These are phyloP conservation scores for Leptodactylus fallax DNA, from an alignment of 2,797 vertebrate genomes.

Conservation along the genomic window DNA sequence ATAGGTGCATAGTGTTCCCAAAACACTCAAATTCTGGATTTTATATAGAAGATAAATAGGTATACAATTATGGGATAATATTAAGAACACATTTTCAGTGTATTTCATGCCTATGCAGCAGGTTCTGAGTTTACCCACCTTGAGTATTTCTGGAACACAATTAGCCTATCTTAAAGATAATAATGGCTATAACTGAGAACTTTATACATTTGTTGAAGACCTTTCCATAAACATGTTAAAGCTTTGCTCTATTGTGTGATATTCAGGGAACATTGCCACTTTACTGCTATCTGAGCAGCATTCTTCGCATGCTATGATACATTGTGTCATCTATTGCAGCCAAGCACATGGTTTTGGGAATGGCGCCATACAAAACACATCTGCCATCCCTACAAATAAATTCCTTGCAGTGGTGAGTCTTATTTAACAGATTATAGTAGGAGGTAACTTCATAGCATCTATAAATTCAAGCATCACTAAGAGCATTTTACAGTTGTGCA, in stretches of 20 bases:
- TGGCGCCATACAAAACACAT: conserved; percentile 21
- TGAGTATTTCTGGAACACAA: background rate
- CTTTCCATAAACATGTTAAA: background rate
- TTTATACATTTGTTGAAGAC: background rate
- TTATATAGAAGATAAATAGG: background rate
- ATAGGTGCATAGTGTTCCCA: background rate
- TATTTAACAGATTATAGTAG: background rate
- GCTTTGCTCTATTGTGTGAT: conserved; percentile 1
- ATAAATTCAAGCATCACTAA: background rate
- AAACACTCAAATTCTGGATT: background rate
- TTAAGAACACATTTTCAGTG: background rate
- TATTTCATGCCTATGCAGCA: background rate
- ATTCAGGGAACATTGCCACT: conserved; percentile 40
- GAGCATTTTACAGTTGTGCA: background rate
- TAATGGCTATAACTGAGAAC: background rate
- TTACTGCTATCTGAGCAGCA: conserved; percentile 36
- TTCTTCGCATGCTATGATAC: conserved; percentile 26
- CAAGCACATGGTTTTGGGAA: conserved; percentile 36
- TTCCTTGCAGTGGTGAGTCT: background rate
- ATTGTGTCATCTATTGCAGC: conserved; percentile 21
- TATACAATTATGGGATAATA: background rate
- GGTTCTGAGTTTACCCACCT: background rate
- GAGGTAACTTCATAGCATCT: background rate
- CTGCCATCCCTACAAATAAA: conserved; percentile 31
- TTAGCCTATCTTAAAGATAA: background rate